Percentiles rank a stretch among this genome's conserved stretches.
phyloP scores from a whole-genome alignment of 2,888 invertebrate genomes.

The Eristalis tenax region DNA sequence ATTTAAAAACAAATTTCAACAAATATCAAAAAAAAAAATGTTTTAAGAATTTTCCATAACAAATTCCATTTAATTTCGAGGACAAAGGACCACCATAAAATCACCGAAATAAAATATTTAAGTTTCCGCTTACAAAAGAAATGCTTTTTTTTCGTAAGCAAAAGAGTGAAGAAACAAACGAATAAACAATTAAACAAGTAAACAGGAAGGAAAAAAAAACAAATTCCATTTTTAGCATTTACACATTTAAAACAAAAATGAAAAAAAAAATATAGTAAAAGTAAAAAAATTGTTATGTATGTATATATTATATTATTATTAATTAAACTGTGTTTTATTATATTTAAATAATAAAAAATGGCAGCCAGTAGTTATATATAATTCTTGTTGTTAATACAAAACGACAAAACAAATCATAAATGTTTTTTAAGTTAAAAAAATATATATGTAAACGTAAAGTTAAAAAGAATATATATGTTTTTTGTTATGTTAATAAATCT shows the following conservation, averaged over 20 bases:
- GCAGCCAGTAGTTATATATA: conserved; percentile 60
- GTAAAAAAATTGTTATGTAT: conserved; percentile 43
- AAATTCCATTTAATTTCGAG: background rate
- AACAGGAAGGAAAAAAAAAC: conserved; percentile 28
- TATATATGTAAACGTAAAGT: conserved; percentile 21
- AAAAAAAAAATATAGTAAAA: conserved; percentile 33
- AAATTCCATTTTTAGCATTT: conserved; percentile 33
- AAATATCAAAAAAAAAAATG: conserved; percentile 7
- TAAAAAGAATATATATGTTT: conserved; percentile 25
- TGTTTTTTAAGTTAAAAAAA: conserved; percentile 41
- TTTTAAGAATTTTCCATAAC: background rate
- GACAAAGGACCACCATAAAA: conserved; percentile 40
- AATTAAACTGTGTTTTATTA: conserved; percentile 40
- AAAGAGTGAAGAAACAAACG: background rate
- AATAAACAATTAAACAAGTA: conserved; percentile 22
- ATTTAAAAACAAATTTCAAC: conserved; percentile 34
- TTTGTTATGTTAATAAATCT: conserved; percentile 49
- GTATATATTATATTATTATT: conserved; percentile 46
- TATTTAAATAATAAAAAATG: conserved; percentile 54
- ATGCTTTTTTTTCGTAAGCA: background rate
- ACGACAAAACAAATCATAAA: conserved; percentile 47
- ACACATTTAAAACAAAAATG: conserved; percentile 19
- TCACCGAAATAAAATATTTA: conserved; percentile 26
- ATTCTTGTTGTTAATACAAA: conserved; percentile 59
- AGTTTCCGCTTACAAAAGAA: conserved; percentile 31